These are phyloP conservation scores for Mormyrops attenuatus DNA, from an alignment of 2,797 vertebrate genomes.

Conservation along the genomic window DNA sequence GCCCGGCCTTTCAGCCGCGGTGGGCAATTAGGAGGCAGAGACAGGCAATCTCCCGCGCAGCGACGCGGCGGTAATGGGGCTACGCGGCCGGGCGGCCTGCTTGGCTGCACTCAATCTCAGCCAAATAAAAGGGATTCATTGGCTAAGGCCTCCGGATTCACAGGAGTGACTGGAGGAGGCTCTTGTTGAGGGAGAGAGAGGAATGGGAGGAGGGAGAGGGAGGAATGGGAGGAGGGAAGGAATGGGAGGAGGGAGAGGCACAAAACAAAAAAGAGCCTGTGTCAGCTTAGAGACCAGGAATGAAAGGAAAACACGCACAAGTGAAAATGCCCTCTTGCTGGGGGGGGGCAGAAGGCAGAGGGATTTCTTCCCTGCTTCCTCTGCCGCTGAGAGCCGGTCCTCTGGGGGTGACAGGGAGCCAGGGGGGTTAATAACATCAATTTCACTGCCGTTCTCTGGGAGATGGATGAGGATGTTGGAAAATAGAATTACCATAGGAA, in stretches of 20 bases:
- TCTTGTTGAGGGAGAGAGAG: constrained; percentile 57
- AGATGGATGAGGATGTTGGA: constrained; percentile 19
- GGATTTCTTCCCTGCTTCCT: constrained; percentile 8
- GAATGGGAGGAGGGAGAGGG: background rate
- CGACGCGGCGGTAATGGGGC: constrained; percentile 36
- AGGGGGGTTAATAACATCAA: constrained; percentile 32
- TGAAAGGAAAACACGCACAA: constrained; percentile 23
- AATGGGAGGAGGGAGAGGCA: background rate
- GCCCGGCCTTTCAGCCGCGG: constrained; percentile 35
- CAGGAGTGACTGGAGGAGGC: constrained; percentile 56
- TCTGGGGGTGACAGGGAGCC: constrained; percentile 27
- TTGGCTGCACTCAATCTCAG: constrained; percentile 76
- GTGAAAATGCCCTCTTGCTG: constrained; percentile 41
- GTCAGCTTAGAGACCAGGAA: constrained; percentile 16
- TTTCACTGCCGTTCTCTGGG: constrained; percentile 29
- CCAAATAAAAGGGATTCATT: constrained; percentile 75
- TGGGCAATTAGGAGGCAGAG: constrained; percentile 40
- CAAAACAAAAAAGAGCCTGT: constrained; percentile 20
- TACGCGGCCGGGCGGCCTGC: constrained; percentile 49
- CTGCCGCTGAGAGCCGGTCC: constrained; percentile 15
- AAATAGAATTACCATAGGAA: constrained; percentile 23
- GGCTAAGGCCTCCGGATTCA: constrained; percentile 67
- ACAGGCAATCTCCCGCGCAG: constrained; percentile 37
- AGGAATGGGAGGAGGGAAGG: constrained; percentile 34
- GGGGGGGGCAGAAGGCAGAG: background rate